A percentile compares a stretch with the other conserved stretches of the same genome.
Conservation (phyloP, 1,140 invertebrate species). For the Uloborus diversus region DNA sequence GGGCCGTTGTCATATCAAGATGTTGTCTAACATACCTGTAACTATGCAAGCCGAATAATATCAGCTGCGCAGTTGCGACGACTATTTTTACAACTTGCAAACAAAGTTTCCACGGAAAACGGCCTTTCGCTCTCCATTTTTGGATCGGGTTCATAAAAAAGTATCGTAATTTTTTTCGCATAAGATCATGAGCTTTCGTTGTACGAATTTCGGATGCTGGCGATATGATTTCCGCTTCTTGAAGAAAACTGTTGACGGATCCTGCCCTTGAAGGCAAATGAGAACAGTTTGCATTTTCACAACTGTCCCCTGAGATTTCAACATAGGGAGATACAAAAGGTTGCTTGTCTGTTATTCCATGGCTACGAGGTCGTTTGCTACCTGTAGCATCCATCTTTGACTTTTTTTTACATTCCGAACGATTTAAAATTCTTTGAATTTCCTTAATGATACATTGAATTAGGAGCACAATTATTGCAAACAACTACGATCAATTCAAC, state of each 20-base stretch:
- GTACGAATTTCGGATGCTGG: not conserved
- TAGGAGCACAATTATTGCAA: not conserved
- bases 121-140: slow-evolving; percentile 89
- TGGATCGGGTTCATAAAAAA: slow-evolving; percentile 99
- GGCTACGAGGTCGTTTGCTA: not conserved
- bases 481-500: not conserved
- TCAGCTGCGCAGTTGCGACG: slow-evolving; percentile 89
- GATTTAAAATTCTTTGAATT: not conserved
- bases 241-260: slow-evolving; percentile 41
- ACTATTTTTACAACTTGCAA: slow-evolving; percentile 97
- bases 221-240: slow-evolving; percentile 32
- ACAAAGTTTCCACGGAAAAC: slow-evolving; percentile 95
- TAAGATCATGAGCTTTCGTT: not conserved
- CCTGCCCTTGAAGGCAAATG: not conserved
- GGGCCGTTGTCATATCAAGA: slow-evolving; percentile 72
- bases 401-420: not conserved
- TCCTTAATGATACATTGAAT: not conserved
- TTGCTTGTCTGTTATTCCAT: not conserved
- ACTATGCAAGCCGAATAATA: slow-evolving; percentile 91
- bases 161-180: slow-evolving; percentile 87
- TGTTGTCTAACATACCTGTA: slow-evolving; percentile 68
- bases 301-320: slow-evolving; percentile 13
- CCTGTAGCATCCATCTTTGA: not conserved
- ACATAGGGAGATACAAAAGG: slow-evolving; percentile 22
- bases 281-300: not conserved